A percentile compares a stretch with the other conserved stretches of the same genome.
These are phyloP conservation scores for Iguana delicatissima DNA, from an alignment of 2,797 vertebrate genomes.

Conservation along the genomic window DNA sequence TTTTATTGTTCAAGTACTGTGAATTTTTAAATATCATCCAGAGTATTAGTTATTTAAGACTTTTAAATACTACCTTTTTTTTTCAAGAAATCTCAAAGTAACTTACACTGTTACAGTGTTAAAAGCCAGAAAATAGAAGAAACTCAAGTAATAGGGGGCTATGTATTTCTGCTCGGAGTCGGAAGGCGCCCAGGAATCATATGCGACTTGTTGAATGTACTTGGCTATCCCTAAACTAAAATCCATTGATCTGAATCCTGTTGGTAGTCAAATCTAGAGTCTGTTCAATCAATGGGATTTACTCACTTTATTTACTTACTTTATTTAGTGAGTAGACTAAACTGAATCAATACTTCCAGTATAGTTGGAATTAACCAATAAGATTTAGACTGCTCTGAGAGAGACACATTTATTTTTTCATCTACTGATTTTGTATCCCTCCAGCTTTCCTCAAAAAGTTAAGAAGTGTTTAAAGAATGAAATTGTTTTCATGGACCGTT, in stretches of 20 bases:
- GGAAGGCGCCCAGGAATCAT: neutral
- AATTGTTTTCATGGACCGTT: neutral
- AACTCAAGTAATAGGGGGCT: neutral
- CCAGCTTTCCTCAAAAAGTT: neutral
- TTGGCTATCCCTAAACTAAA: neutral
- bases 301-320: no score
- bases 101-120: neutral
- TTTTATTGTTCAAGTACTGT: no score
- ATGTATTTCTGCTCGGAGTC: neutral
- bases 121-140: neutral
- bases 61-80: neutral
- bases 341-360: no score
- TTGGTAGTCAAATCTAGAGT: no score
- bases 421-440: neutral
- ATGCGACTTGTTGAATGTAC: neutral
- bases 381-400: no score
- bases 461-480: neutral
- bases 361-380: no score
- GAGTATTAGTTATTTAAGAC: no score
- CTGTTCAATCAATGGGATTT: no score
- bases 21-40: no score
- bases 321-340: no score
- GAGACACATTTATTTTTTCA: no score
- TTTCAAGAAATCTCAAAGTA: neutral
- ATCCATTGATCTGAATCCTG: no score